Percentiles rank a stretch among this genome's conserved stretches.
These are phyloP conservation scores for Drosophila picticornis DNA, from an alignment of 2,888 invertebrate species.

Conservation along the genomic window DNA sequence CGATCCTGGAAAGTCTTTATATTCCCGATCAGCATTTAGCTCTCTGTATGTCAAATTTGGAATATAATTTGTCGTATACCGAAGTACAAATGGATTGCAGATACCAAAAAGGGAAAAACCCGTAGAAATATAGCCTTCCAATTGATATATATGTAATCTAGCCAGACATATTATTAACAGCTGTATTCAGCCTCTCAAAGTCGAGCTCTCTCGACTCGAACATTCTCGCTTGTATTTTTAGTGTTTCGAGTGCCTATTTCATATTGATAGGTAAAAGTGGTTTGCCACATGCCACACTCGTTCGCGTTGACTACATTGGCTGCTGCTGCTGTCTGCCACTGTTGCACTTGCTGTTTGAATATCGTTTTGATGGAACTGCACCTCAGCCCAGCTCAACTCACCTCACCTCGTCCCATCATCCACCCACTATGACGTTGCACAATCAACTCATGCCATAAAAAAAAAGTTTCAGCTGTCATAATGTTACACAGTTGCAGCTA, in stretches of 20 bases:
- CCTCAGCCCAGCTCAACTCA: background rate
- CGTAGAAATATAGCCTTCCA: background rate
- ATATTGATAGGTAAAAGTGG: background rate
- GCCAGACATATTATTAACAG: background rate
- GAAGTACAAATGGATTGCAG: background rate
- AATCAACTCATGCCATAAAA: conserved; percentile 44
- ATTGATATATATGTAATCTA: background rate
- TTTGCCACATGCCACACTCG: conserved; percentile 17
- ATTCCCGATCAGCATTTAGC: background rate
- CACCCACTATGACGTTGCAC: conserved; percentile 14
- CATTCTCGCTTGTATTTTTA: background rate
- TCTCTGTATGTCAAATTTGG: background rate
- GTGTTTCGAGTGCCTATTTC: background rate
- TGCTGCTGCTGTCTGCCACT: conserved; percentile 1
- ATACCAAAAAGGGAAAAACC: background rate
- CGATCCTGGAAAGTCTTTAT: background rate
- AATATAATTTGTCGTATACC: background rate
- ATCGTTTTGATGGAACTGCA: conserved; percentile 35
- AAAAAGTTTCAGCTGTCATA: conserved; percentile 58
- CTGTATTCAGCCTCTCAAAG: background rate
- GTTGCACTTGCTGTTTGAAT: conserved; percentile 21
- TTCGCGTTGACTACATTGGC: conserved; percentile 17
- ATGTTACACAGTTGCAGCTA: conserved; percentile 43
- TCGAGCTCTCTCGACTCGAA: background rate
- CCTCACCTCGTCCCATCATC: background rate